Evolutionary conservation across 2,888 invertebrate genomes (phyloP).

Genomic region (Lasioglossum malachurum): DNA sequence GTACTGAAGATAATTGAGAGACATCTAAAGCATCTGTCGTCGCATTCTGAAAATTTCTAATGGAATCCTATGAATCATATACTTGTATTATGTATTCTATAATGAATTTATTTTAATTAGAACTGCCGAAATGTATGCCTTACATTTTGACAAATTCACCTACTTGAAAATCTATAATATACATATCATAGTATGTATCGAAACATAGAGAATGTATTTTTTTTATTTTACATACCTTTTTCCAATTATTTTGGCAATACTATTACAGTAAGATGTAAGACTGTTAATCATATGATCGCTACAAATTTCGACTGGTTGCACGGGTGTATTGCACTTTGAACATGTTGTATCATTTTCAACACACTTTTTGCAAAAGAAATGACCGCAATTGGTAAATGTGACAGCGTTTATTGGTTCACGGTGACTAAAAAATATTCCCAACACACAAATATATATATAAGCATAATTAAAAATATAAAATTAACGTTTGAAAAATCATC

Average conservation of each 20-base stretch:
- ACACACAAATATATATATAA: background rate
- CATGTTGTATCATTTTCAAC: conserved; percentile 58
- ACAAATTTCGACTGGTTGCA: conserved; percentile 68
- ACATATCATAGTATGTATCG: background rate
- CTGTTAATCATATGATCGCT: conserved; percentile 63
- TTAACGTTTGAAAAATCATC: background rate
- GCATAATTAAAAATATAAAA: background rate
- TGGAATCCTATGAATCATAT: conserved; percentile 1
- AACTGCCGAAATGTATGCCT: background rate
- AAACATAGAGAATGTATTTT: background rate
- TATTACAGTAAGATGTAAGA: conserved; percentile 69
- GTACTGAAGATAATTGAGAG: background rate
- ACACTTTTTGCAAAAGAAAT: conserved; percentile 75
- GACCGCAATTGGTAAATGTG: conserved; percentile 71
- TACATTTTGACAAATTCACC: background rate
- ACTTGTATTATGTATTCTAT: background rate
- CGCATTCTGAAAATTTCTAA: conserved; percentile 54
- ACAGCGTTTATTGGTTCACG: conserved; percentile 62
- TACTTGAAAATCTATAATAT: background rate
- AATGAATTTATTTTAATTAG: background rate
- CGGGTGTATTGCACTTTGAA: conserved; percentile 65
- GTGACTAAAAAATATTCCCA: conserved; percentile 32
- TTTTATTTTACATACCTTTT: conserved; percentile 55
- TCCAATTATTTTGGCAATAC: conserved; percentile 61
- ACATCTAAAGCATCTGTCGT: conserved; percentile 18